phyloP scores from a whole-genome alignment of 2,888 invertebrate species.

The Lottia scabra region DNA sequence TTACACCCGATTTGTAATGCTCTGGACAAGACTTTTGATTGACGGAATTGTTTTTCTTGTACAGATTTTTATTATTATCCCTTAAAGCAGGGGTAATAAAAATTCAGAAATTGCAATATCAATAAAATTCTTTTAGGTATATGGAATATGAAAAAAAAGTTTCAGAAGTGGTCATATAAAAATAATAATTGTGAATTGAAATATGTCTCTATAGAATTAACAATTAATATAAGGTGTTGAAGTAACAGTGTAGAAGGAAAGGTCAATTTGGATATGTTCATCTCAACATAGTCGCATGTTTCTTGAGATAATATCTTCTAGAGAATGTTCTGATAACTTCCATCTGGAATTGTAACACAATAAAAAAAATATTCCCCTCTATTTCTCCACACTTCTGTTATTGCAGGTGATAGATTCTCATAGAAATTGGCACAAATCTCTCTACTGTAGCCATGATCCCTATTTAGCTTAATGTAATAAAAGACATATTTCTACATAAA shows the following conservation, averaged over 20 bases:
- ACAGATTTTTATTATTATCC: too few relatives aligned
- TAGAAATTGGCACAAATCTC: neutral
- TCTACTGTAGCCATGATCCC: neutral
- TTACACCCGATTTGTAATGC: too few relatives aligned
- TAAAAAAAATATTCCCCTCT: neutral
- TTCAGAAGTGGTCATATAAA: too few relatives aligned
- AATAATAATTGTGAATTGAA: too few relatives aligned
- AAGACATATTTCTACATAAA: neutral
- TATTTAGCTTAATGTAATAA: conserved; percentile 2
- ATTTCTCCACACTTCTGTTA: neutral
- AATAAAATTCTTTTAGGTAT: too few relatives aligned
- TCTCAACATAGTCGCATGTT: neutral
- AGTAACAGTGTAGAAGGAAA: neutral
- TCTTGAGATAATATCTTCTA: neutral
- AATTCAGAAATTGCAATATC: too few relatives aligned
- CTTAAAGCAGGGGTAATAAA: too few relatives aligned
- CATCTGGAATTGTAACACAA: conserved; percentile 5
- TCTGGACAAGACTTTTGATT: too few relatives aligned
- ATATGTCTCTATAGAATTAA: too few relatives aligned
- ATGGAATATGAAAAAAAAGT: too few relatives aligned
- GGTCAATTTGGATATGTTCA: conserved; percentile 2
- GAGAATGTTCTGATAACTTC: conserved; percentile 3
- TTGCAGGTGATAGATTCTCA: conserved; percentile 4
- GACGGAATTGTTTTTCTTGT: too few relatives aligned
- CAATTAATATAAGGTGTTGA: neutral